A percentile compares a stretch with the other conserved stretches of the same genome.
These are phyloP conservation scores for Vulpes ferrilata DNA, from an alignment of 2,113 vertebrate genomes.

Conservation along the genomic window DNA sequence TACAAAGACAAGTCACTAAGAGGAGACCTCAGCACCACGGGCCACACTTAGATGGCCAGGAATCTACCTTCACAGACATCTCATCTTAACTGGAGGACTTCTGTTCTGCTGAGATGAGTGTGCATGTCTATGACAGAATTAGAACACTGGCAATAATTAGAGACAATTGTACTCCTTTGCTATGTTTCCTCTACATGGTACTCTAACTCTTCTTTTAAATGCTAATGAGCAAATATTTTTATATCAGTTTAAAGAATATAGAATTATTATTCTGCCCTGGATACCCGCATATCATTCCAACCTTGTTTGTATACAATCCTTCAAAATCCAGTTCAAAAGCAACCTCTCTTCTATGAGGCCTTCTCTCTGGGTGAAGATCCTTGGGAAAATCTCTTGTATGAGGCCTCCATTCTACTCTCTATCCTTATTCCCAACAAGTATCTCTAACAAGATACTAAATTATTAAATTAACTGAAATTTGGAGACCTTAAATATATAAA, in stretches of 20 bases:
- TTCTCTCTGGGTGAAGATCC: background rate
- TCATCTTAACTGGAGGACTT: background rate
- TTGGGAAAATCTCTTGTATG: slow-evolving; percentile 31
- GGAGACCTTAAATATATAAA: slow-evolving; percentile 7
- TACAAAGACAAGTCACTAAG: background rate
- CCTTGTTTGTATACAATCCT: background rate
- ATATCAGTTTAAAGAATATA: slow-evolving; percentile 31
- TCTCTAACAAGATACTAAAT: slow-evolving; percentile 32
- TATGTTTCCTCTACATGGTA: background rate
- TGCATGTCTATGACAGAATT: background rate
- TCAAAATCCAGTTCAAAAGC: slow-evolving; percentile 41
- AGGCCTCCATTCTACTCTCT: background rate
- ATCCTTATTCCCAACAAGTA: background rate
- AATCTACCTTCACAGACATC: background rate
- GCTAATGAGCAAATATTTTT: background rate
- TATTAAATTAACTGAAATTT: slow-evolving; percentile 50
- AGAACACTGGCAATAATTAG: background rate
- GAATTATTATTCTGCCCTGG: background rate
- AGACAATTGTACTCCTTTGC: background rate
- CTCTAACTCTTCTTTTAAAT: background rate
- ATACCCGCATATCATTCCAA: background rate
- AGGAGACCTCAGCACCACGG: background rate
- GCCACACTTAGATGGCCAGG: background rate
- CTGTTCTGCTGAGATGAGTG: background rate
- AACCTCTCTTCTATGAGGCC: background rate